Percentiles rank a stretch among this genome's conserved stretches.
Evolutionary conservation across 2,888 invertebrate genomes (phyloP).

Genomic region (Desoria tigrina): DNA sequence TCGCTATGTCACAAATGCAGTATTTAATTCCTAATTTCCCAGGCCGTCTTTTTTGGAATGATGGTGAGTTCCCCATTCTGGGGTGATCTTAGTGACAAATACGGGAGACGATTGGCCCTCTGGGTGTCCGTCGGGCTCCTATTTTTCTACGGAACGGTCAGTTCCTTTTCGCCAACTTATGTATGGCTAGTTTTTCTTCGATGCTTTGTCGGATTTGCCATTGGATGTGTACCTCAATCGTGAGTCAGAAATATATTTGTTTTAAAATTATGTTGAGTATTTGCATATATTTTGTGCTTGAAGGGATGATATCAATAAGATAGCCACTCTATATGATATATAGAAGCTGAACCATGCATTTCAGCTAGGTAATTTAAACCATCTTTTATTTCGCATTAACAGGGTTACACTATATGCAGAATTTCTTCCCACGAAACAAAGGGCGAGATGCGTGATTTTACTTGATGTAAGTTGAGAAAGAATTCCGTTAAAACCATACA

Average conservation of each 20-base stretch:
- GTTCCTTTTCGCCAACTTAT: conserved; percentile 87
- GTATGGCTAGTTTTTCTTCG: conserved; percentile 86
- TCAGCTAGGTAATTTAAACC: too few species aligned
- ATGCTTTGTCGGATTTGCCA: conserved; percentile 91
- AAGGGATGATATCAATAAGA: too few species aligned
- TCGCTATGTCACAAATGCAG: background rate
- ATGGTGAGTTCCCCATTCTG: conserved; percentile 95
- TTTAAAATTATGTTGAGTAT: background rate
- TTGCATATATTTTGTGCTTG: background rate
- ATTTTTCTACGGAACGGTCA: conserved; percentile 86
- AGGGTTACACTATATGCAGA: conserved; percentile 95
- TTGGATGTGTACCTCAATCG: conserved; percentile 96
- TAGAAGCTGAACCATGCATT: too few species aligned
- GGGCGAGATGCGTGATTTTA: conserved; percentile 92
- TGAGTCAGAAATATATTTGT: conserved; percentile 64
- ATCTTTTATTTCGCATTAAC: conserved; percentile 54
- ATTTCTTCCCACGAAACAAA: conserved; percentile 88
- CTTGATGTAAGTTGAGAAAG: conserved; percentile 73
- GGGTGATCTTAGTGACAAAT: conserved; percentile 91
- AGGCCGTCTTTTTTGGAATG: conserved; percentile 90
- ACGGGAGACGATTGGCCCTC: conserved; percentile 77
- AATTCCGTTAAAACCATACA: background rate
- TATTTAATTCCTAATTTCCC: conserved; percentile 21
- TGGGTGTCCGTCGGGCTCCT: conserved; percentile 85
- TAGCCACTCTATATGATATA: too few species aligned